These are phyloP conservation scores for Anolis apletophallus DNA, from an alignment of 2,797 vertebrate species.

Conservation along the genomic window DNA sequence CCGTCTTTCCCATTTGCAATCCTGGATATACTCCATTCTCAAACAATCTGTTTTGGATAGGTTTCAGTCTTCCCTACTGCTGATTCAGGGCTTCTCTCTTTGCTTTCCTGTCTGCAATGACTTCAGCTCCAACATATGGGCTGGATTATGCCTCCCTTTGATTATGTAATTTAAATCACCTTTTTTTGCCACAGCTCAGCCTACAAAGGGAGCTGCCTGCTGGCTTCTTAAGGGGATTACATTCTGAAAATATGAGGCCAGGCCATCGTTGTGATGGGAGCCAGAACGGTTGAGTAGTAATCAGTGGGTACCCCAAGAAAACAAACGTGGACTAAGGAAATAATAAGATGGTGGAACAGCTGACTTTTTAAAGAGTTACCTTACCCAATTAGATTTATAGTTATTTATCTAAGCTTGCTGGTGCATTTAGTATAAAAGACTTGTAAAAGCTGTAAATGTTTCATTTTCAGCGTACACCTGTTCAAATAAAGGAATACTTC, in stretches of 20 bases:
- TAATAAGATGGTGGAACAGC: background rate
- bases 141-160: slow-evolving; percentile 57
- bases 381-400: background rate
- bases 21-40: slow-evolving; percentile 33
- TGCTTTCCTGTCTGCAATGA: slow-evolving; percentile 38
- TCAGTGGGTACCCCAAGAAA: background rate
- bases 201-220: slow-evolving; percentile 46
- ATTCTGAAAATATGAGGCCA: slow-evolving; percentile 30
- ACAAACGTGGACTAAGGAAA: background rate
- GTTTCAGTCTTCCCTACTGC: slow-evolving; percentile 43
- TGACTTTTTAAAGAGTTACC: background rate
- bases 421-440: background rate
- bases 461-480: background rate
- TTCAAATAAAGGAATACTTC: background rate
- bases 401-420: background rate
- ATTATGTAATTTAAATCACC: slow-evolving; percentile 56
- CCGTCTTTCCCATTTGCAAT: slow-evolving; percentile 1
- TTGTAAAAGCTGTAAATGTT: background rate
- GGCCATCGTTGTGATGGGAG: background rate
- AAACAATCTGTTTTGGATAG: slow-evolving; percentile 50
- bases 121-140: slow-evolving; percentile 40
- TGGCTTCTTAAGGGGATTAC: slow-evolving; percentile 39
- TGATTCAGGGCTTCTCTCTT: slow-evolving; percentile 59
- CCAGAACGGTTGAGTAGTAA: background rate
- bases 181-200: slow-evolving; percentile 42